Evolutionary conservation across 35 echinoderm and acorn worm species (phyloP).

Genomic region (Ophioderma brevispina): DNA sequence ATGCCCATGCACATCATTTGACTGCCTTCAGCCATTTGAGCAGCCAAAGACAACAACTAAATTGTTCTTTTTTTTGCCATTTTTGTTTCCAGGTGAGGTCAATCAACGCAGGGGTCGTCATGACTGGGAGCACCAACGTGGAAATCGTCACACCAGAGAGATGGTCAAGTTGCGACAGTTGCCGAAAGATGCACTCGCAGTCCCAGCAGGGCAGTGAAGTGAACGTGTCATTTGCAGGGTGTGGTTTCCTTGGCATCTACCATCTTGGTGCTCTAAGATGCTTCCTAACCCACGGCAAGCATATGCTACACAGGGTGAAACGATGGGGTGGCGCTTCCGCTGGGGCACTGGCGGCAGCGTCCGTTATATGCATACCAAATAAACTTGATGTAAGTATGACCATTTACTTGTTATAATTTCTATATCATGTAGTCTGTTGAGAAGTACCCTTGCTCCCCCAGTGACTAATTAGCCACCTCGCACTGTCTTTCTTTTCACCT

Average conservation of each 20-base stretch:
- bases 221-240: slow-evolving; percentile 56
- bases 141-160: neutral
- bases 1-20: too few species aligned
- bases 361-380: slow-evolving; percentile 46
- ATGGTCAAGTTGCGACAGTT: neutral
- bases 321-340: slow-evolving; percentile 50
- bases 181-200: neutral
- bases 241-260: slow-evolving; percentile 59
- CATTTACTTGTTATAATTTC: too few species aligned
- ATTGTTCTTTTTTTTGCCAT: too few species aligned
- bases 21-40: too few species aligned
- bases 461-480: too few species aligned
- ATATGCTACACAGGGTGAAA: slow-evolving; percentile 13
- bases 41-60: too few species aligned
- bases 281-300: slow-evolving; percentile 49
- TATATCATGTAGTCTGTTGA: too few species aligned
- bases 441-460: too few species aligned
- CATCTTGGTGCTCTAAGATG: slow-evolving; percentile 47
- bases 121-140: too few species aligned
- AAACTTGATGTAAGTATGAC: slow-evolving; percentile 51
- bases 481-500: too few species aligned
- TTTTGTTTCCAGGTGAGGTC: too few species aligned
- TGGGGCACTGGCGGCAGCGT: slow-evolving; percentile 42
- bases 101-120: too few species aligned
- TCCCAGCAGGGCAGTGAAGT: neutral